phyloP scores from a whole-genome alignment of 2,797 vertebrate species.

The Notoglanidium macrostoma region DNA sequence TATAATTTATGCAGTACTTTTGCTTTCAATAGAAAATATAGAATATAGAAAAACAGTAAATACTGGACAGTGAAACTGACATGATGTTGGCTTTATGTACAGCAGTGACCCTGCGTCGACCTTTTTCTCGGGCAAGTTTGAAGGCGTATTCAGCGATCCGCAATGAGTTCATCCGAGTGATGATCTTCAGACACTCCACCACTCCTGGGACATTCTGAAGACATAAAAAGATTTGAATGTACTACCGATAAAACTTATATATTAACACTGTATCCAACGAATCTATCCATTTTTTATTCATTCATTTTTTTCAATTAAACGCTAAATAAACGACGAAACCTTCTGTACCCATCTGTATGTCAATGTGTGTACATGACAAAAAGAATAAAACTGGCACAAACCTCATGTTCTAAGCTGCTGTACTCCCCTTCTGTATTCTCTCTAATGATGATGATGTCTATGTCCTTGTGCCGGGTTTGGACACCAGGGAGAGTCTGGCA shows the following conservation, averaged over 20 bases:
- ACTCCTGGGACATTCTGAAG: conserved; percentile 81
- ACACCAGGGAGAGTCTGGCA: conserved; percentile 84
- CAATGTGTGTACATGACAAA: not conserved
- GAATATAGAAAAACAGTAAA: not conserved
- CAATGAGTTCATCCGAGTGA: conserved; percentile 80
- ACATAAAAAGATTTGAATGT: not conserved
- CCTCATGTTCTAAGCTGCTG: conserved; percentile 72
- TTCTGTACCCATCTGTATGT: not conserved
- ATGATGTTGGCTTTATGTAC: conserved; percentile 91
- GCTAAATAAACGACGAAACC: not conserved
- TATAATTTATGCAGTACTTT: not conserved
- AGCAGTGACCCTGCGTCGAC: conserved; percentile 79
- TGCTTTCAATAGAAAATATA: not conserved
- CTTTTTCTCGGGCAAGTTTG: conserved; percentile 74
- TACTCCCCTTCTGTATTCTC: conserved; percentile 84
- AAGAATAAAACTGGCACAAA: conserved; percentile 29
- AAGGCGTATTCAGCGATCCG: conserved; percentile 86
- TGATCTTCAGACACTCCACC: conserved; percentile 88
- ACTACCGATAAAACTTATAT: not conserved
- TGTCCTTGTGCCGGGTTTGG: conserved; percentile 77
- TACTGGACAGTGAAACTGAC: conserved; percentile 60
- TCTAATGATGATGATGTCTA: conserved; percentile 86
- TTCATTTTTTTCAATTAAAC: not conserved
- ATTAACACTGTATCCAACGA: not conserved
- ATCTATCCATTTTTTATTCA: not conserved